Evolutionary conservation across 2,888 invertebrate species (phyloP).

Genomic region (Nowickia ferox): DNA sequence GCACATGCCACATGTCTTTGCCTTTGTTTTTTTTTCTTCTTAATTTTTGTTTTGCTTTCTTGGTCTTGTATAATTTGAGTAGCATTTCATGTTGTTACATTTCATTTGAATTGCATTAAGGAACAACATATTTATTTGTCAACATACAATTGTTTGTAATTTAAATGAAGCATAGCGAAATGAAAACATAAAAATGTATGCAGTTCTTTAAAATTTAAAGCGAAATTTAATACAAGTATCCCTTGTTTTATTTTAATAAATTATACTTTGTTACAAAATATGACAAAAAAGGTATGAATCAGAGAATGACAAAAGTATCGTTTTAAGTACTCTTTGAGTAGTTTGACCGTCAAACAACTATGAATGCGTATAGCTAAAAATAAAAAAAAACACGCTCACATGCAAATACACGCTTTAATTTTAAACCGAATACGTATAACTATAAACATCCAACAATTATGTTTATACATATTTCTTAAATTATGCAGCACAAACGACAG

Average conservation of each 20-base stretch:
- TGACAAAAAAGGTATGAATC: no score
- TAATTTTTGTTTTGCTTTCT: not conserved
- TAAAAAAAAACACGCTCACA: no score
- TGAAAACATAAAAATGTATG: not conserved
- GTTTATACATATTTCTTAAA: no score
- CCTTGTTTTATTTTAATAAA: not conserved
- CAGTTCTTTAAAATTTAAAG: not conserved
- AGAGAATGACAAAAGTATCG: no score
- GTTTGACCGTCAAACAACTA: no score
- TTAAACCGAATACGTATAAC: no score
- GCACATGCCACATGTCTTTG: conserved; percentile 70
- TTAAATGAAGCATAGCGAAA: conserved; percentile 47
- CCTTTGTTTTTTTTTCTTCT: conserved; percentile 24
- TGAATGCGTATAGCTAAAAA: no score
- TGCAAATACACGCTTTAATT: no score
- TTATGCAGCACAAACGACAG: no score
- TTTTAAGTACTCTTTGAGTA: no score
- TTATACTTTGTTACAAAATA: not conserved
- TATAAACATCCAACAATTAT: no score
- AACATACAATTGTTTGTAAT: conserved; percentile 60
- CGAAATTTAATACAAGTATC: not conserved
- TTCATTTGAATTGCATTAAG: conserved; percentile 10
- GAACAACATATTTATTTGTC: conserved; percentile 7
- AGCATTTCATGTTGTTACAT: conserved; percentile 13
- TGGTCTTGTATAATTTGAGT: conserved; percentile 2